Evolutionary conservation across 1,140 invertebrate species (phyloP), one percentile per base, ranked within the genome.

Genomic region (Drosophila rufa): DNA sequence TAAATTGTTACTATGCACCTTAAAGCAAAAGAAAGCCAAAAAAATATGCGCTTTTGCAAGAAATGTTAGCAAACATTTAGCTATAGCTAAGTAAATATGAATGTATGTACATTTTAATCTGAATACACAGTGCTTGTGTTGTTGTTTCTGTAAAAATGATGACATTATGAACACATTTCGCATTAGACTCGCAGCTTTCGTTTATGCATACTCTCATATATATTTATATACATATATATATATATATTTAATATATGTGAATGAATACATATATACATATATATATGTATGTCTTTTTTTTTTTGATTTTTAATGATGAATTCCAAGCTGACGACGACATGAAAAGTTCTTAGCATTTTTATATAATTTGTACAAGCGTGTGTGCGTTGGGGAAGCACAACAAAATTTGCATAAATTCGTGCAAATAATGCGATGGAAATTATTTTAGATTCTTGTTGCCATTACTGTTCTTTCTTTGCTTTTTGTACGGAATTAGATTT

Each of bases 271-370:
- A 33, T 19, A 42, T 38, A n/a, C 47, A 33, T 62, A 22, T 22
- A 12, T 42, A 12, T 42, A 12, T 59, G 15, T 60, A 42, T 19
- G 40, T 38, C 47, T 64, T 77, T 79, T 79, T 69, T 69, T 75
- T 83, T 65, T 48, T 55, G 74, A 77, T 80, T 84, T 84, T 84
- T 78, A 84, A 84, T 84, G 82, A 84, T 80, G 80, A 77, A 83
- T 80, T 64, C 48, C 43, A 51, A 46, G 45, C 33, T 46, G 38
- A 30, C 30, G 56, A 43, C 64, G 57, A 55, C 70, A 81, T 27
- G 48, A 58, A 75, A 80, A 80, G 46, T 80, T 75, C 51, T 42
- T 22, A 53, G 12, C 30, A 56, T 64, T 79, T 76, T 19, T 53
- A 22, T 57, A 19, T 45, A 30, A 65, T 33, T 33, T 58, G 12